Percentiles rank a stretch among this genome's conserved stretches.
Conservation (phyloP, 2,888 invertebrate genomes). For the Amphiduros pacificus region DNA sequence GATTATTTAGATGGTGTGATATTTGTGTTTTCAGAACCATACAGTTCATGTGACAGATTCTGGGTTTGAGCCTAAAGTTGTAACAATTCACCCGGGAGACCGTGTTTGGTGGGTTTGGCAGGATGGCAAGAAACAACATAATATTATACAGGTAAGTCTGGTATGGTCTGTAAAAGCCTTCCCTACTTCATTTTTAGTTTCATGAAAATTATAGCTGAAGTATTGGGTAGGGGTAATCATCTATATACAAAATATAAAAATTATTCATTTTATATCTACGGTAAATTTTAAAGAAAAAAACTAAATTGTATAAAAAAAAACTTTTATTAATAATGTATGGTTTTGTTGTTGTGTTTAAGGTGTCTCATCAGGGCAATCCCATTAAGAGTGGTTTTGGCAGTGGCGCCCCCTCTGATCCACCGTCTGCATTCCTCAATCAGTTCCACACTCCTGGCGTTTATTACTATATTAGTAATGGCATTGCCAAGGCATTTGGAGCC, state of each 20-base stretch:
- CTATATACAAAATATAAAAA: not conserved
- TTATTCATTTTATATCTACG: no score
- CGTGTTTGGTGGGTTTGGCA: constrained; percentile 61
- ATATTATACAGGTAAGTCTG: constrained; percentile 55
- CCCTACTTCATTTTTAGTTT: no score
- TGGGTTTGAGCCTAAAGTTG: constrained; percentile 56
- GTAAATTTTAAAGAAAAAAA: no score
- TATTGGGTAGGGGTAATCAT: no score
- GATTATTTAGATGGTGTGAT: no score
- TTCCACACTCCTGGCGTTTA: constrained; percentile 55
- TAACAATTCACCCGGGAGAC: constrained; percentile 57
- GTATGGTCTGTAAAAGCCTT: no score
- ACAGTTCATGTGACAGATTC: constrained; percentile 57
- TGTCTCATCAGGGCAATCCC: constrained; percentile 52
- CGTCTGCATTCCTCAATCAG: constrained; percentile 58
- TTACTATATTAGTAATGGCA: constrained; percentile 51
- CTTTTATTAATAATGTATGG: no score
- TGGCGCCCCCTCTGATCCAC: constrained; percentile 52
- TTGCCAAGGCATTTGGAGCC: constrained; percentile 55
- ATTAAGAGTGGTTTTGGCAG: constrained; percentile 57
- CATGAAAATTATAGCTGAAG: no score
- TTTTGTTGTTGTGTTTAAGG: constrained; percentile 33
- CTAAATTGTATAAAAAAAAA: no score
- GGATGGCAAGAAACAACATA: constrained; percentile 54
- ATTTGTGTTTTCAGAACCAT: constrained; percentile 48